Conservation (phyloP, 2,888 invertebrate genomes). For the Stenotaenia linearis region DNA sequence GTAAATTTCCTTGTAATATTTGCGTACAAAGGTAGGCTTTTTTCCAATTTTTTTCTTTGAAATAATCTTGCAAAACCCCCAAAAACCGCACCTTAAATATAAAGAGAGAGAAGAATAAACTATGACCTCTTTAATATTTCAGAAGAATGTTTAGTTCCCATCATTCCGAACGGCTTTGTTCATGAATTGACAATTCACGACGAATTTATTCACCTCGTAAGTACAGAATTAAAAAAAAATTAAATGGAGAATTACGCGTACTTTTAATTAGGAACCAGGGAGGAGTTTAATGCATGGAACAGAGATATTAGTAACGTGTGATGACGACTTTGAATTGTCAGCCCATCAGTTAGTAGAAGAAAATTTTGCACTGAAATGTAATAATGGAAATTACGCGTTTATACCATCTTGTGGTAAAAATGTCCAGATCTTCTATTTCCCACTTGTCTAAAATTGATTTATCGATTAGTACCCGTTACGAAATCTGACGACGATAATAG, state of each 20-base stretch:
- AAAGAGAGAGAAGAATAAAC: neutral
- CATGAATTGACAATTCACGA: neutral
- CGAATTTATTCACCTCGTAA: neutral
- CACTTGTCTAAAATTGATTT: neutral
- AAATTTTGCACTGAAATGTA: neutral
- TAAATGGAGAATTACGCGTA: neutral
- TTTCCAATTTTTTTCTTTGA: neutral
- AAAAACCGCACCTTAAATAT: no score
- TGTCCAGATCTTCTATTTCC: no score
- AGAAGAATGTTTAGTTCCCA: neutral
- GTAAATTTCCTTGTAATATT: neutral
- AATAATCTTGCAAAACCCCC: neutral
- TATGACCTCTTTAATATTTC: no score
- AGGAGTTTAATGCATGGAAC: neutral
- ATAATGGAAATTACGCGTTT: neutral
- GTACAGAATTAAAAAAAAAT: neutral
- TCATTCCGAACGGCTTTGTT: neutral
- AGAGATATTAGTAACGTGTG: neutral
- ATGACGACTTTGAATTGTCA: neutral
- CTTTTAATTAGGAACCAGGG: neutral
- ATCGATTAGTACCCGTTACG: neutral
- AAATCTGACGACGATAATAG: neutral
- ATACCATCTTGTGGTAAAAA: neutral
- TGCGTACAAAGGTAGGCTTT: neutral
- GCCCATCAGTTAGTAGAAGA: neutral